Percentiles rank a stretch among this genome's conserved stretches.
Conservation (phyloP, 53 echinoderm and acorn worm species). For the Temnopleurus reevesii region DNA sequence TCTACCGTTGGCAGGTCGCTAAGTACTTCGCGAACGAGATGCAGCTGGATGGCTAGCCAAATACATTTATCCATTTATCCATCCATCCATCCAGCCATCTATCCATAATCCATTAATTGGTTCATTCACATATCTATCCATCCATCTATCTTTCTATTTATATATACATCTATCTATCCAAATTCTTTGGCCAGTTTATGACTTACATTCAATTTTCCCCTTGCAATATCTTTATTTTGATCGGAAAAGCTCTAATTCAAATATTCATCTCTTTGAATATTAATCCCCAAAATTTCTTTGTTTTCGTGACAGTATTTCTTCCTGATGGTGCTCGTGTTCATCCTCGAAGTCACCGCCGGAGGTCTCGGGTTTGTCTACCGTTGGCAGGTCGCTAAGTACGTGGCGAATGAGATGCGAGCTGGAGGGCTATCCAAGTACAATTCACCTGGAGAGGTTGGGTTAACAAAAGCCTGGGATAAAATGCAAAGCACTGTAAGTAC, state of each 20-base stretch:
- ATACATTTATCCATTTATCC: conserved; percentile 66
- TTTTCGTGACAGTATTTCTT: conserved; percentile 68
- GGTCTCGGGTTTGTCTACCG: conserved; percentile 80
- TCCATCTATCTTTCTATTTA: too few species aligned
- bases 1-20: conserved; percentile 75
- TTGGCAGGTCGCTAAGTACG: conserved; percentile 73
- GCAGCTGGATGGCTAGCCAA: conserved; percentile 65
- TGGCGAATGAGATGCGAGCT: conserved; percentile 73
- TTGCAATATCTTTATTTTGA: too few species aligned
- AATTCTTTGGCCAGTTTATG: too few species aligned
- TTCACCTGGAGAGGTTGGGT: conserved; percentile 67
- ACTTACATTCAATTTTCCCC: too few species aligned
- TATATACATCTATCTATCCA: too few species aligned
- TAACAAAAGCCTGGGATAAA: conserved; percentile 86
- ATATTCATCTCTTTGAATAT: too few species aligned
- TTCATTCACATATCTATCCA: too few species aligned
- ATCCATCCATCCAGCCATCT: too few species aligned
- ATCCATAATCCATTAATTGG: too few species aligned
- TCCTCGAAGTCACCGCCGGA: conserved; percentile 75
- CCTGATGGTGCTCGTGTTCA: conserved; percentile 68
- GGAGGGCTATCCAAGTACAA: conserved; percentile 73
- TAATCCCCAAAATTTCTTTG: too few species aligned
- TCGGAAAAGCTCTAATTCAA: too few species aligned
- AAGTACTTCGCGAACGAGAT: conserved; percentile 74
- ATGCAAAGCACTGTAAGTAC: conserved; percentile 80